Evolutionary conservation across 2,888 invertebrate species (phyloP).

Genomic region (Myathropa florea): DNA sequence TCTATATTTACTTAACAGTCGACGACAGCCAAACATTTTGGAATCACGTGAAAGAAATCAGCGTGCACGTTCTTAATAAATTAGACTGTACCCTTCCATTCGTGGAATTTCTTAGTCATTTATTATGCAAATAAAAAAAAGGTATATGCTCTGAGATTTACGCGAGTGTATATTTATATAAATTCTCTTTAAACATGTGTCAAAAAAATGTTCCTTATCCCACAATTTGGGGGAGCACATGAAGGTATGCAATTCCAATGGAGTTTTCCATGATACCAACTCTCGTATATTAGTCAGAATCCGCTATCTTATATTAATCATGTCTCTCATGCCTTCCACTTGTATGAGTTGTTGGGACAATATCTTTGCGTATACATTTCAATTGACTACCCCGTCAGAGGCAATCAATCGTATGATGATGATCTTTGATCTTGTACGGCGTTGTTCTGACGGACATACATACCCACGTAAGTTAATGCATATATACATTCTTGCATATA

Average conservation of each 20-base stretch:
- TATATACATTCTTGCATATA: neutral
- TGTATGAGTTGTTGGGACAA: constrained; percentile 15
- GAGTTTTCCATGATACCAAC: constrained; percentile 35
- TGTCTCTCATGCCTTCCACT: constrained; percentile 41
- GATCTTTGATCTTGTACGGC: constrained; percentile 29
- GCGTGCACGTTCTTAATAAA: constrained; percentile 24
- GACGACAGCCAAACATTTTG: constrained; percentile 4
- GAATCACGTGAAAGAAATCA: constrained; percentile 33
- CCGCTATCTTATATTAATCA: neutral
- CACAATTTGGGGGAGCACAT: neutral
- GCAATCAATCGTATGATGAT: neutral
- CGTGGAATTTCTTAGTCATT: constrained; percentile 4
- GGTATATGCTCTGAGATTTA: neutral
- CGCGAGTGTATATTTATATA: neutral
- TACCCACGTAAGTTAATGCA: neutral
- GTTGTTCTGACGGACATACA: neutral
- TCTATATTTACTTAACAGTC: constrained; percentile 25
- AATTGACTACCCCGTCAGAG: neutral
- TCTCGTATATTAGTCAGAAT: constrained; percentile 23
- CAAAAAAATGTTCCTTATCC: neutral
- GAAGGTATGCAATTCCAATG: neutral
- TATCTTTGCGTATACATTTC: constrained; percentile 5
- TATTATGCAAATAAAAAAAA: neutral
- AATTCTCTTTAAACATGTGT: neutral
- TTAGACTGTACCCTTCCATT: constrained; percentile 1